Evolutionary conservation across 2,797 vertebrate species (phyloP).

Genomic region (Tarsius wallacei): DNA sequence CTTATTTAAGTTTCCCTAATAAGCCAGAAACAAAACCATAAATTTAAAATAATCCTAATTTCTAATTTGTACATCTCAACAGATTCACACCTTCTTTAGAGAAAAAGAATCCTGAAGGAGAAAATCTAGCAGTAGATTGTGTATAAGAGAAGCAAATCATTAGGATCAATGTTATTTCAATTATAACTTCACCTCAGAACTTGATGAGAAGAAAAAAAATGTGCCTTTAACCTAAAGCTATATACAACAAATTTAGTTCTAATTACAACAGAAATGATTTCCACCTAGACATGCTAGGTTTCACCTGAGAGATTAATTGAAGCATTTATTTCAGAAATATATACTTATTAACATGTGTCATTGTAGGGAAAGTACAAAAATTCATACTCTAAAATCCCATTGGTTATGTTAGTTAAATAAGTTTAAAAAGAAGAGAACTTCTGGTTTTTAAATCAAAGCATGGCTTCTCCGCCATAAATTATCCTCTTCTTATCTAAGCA

Average conservation of each 20-base stretch:
- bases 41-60: slow-evolving; percentile 10
- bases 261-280: slow-evolving; percentile 53
- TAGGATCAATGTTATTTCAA: neutral
- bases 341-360: slow-evolving; percentile 10
- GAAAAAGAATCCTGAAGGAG: slow-evolving; percentile 19
- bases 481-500: slow-evolving; percentile 25
- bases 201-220: neutral
- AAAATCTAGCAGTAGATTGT: neutral
- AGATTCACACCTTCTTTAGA: slow-evolving; percentile 6
- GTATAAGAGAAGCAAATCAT: neutral
- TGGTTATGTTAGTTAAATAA: neutral
- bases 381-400: slow-evolving; percentile 26
- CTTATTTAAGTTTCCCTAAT: slow-evolving; percentile 10
- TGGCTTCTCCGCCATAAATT: neutral
- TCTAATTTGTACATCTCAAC: neutral
- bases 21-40: slow-evolving; percentile 24
- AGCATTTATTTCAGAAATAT: slow-evolving; percentile 44
- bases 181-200: slow-evolving; percentile 46
- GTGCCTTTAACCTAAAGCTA: slow-evolving; percentile 52
- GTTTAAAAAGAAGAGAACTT: slow-evolving; percentile 10
- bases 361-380: neutral
- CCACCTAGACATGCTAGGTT: slow-evolving; percentile 13
- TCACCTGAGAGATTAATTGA: neutral
- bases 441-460: slow-evolving; percentile 30
- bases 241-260: slow-evolving; percentile 48